Evolutionary conservation across 35 echinoderm and acorn worm genomes (phyloP).

Genomic region (Lytechinus pictus): DNA sequence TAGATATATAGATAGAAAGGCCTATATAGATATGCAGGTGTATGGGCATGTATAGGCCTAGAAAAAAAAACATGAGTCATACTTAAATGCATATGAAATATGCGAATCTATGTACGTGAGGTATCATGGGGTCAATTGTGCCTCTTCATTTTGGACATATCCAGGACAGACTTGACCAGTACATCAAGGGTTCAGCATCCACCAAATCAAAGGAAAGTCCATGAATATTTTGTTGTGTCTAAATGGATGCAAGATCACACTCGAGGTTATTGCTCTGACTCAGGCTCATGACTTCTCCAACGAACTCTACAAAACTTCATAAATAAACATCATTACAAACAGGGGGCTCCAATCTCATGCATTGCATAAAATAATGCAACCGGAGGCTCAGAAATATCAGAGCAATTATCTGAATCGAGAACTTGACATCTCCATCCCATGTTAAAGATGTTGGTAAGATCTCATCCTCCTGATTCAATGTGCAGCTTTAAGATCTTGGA

Average conservation of each 20-base stretch:
- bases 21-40: not conserved
- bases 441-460: not conserved
- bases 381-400: not conserved
- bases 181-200: not conserved
- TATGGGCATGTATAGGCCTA: not conserved
- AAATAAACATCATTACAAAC: not conserved
- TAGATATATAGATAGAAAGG: not conserved
- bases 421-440: not conserved
- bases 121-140: not conserved
- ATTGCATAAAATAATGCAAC: not conserved
- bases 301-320: not conserved
- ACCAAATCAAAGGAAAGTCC: not conserved
- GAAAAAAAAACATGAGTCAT: not conserved
- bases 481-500: not conserved
- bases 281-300: not conserved
- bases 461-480: not conserved
- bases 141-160: not conserved
- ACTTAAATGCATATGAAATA: not conserved
- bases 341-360: not conserved
- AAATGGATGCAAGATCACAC: not conserved
- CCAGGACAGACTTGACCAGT: constrained; percentile 2
- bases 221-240: not conserved
- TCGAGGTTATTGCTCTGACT: not conserved
- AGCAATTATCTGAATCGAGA: not conserved
- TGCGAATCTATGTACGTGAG: not conserved